Evolutionary conservation across 1,140 invertebrate species (phyloP).

Genomic region (Achatina immaculata): DNA sequence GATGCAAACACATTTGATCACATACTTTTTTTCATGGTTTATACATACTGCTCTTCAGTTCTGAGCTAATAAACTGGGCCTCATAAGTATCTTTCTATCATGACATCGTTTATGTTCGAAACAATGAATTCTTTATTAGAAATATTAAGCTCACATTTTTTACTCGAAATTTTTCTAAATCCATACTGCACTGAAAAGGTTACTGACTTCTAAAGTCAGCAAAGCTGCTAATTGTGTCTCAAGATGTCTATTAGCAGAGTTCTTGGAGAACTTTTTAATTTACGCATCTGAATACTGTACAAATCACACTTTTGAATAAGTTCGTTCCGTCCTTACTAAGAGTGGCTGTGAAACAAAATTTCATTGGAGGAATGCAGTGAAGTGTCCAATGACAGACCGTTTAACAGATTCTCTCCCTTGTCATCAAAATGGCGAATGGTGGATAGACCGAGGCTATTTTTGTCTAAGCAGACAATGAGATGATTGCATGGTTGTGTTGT

Average conservation of each 20-base stretch:
- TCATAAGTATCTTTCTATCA: too few relatives aligned
- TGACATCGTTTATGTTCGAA: too few relatives aligned
- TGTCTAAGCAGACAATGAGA: constrained; percentile 4
- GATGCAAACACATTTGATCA: too few relatives aligned
- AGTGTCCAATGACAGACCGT: not conserved
- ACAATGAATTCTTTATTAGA: too few relatives aligned
- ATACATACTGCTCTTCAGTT: too few relatives aligned
- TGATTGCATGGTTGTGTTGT: not conserved
- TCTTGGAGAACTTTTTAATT: too few relatives aligned
- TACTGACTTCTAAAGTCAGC: not conserved
- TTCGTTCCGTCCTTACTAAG: not conserved
- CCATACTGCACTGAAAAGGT: not conserved
- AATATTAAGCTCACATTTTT: constrained; percentile 25
- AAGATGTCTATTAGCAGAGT: too few relatives aligned
- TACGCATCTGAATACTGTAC: too few relatives aligned
- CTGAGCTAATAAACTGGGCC: too few relatives aligned
- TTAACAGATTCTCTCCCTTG: not conserved
- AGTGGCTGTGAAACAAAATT: not conserved
- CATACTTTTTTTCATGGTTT: too few relatives aligned
- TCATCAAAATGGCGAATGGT: constrained; percentile 1
- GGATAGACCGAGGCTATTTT: not conserved
- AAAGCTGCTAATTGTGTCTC: too few relatives aligned
- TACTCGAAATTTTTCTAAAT: constrained; percentile 19
- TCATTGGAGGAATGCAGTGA: not conserved
- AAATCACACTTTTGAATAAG: not conserved